Percentiles rank a stretch among this genome's conserved stretches.
Conservation (phyloP, 2,797 vertebrate genomes). For the Pampus argenteus region DNA sequence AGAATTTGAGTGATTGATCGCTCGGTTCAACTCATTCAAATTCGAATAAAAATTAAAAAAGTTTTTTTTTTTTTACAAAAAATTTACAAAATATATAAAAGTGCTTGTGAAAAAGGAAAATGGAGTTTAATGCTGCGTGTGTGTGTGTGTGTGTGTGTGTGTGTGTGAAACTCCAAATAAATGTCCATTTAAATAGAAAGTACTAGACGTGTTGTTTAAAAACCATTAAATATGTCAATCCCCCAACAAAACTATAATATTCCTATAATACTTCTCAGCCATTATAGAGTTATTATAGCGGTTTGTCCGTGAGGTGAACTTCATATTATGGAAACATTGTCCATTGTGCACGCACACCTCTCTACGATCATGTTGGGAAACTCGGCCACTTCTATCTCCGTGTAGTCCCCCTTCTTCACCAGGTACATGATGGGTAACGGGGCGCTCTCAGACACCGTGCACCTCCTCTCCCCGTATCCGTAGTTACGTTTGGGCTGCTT, state of each 20-base stretch:
- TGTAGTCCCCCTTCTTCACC: slow-evolving; percentile 91
- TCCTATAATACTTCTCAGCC: slow-evolving; percentile 8
- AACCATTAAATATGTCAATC: slow-evolving; percentile 66
- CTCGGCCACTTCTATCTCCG: slow-evolving; percentile 92
- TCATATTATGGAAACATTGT: slow-evolving; percentile 87
- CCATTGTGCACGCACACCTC: slow-evolving; percentile 87
- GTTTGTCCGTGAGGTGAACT: background rate
- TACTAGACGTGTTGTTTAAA: slow-evolving; percentile 71
- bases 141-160: slow-evolving; percentile 25
- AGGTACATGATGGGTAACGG: slow-evolving; percentile 93
- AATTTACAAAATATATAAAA: slow-evolving; percentile 81
- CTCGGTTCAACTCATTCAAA: slow-evolving; percentile 47
- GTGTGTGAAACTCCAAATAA: slow-evolving; percentile 40
- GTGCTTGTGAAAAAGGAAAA: slow-evolving; percentile 77
- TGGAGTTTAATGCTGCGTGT: slow-evolving; percentile 22
- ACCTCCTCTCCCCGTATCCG: slow-evolving; percentile 85
- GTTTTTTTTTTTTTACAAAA: no score
- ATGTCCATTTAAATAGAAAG: slow-evolving; percentile 78
- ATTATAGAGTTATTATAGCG: background rate
- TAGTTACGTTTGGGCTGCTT: slow-evolving; percentile 80
- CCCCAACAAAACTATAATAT: slow-evolving; percentile 7
- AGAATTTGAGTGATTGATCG: slow-evolving; percentile 38
- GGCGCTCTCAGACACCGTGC: slow-evolving; percentile 85
- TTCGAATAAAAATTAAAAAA: slow-evolving; percentile 60
- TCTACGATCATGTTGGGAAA: slow-evolving; percentile 92